Conservation (phyloP, 2,797 vertebrate genomes). For the Okamejei kenojei region DNA sequence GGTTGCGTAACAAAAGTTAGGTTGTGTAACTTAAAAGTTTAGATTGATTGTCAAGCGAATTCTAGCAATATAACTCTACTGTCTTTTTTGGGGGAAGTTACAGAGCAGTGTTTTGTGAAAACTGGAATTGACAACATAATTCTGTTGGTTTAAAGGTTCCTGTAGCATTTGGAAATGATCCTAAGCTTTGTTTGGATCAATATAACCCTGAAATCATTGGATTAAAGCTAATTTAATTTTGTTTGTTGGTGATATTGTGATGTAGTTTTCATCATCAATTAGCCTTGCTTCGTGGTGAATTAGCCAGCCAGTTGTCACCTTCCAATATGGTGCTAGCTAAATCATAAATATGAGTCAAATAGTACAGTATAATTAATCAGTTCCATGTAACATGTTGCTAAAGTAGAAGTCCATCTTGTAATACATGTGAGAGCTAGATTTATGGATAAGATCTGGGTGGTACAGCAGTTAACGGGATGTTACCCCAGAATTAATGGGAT, state of each 20-base stretch:
- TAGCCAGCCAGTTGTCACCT: background rate
- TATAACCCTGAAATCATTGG: background rate
- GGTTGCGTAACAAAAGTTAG: background rate
- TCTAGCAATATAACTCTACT: background rate
- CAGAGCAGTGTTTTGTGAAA: background rate
- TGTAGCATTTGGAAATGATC: background rate
- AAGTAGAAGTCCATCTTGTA: background rate
- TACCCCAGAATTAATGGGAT: too few species aligned
- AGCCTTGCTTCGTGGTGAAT: background rate
- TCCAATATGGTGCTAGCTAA: background rate
- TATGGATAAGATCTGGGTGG: background rate
- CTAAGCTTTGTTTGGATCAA: background rate
- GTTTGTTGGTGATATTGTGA: background rate
- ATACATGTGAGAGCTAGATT: background rate
- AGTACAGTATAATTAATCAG: background rate
- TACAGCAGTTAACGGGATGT: too few species aligned
- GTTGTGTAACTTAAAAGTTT: background rate
- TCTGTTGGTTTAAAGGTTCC: too few species aligned
- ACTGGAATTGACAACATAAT: background rate
- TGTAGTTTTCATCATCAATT: background rate
- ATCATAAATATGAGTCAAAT: background rate
- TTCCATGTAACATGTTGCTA: background rate
- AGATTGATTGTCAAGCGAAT: background rate
- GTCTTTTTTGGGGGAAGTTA: background rate
- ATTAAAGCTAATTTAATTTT: background rate